Evolutionary conservation across 2,113 vertebrate species (phyloP).

Genomic region (Rhagologus leucostigma): DNA sequence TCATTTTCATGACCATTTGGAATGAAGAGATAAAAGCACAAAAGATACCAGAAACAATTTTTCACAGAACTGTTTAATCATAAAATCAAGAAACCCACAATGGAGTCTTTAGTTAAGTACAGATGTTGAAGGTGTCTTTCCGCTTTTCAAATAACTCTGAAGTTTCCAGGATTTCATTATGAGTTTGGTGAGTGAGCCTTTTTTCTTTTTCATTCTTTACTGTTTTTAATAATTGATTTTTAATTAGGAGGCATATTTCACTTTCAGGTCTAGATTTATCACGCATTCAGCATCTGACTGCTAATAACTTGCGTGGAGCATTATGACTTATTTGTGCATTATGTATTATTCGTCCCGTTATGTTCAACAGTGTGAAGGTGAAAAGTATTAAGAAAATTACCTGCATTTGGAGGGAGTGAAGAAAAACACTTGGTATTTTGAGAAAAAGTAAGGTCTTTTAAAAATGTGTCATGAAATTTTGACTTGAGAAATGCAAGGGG

Average conservation of each 20-base stretch:
- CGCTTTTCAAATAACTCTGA: slow-evolving; percentile 36
- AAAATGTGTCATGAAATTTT: neutral
- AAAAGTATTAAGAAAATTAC: neutral
- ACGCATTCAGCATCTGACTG: neutral
- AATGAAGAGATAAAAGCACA: slow-evolving; percentile 10
- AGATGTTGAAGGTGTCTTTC: slow-evolving; percentile 28
- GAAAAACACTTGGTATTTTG: neutral
- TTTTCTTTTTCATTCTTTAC: slow-evolving; percentile 23
- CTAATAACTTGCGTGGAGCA: neutral
- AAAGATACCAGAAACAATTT: slow-evolving; percentile 24
- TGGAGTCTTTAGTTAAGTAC: slow-evolving; percentile 37
- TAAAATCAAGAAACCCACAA: slow-evolving; percentile 1
- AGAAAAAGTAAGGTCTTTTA: neutral
- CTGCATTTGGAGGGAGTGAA: neutral
- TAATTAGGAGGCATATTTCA: slow-evolving; percentile 48
- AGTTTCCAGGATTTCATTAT: slow-evolving; percentile 31
- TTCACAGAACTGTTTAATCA: slow-evolving; percentile 36
- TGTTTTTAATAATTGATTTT: slow-evolving; percentile 62
- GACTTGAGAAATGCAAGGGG: neutral
- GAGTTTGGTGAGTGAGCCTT: slow-evolving; percentile 17
- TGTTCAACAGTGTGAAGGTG: neutral
- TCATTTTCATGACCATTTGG: neutral
- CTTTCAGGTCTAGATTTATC: slow-evolving; percentile 27
- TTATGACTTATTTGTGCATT: slow-evolving; percentile 2
- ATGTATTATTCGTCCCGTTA: neutral